phyloP scores from a whole-genome alignment of 2,113 vertebrate genomes.

The Rhegmatorhina hoffmannsi region DNA sequence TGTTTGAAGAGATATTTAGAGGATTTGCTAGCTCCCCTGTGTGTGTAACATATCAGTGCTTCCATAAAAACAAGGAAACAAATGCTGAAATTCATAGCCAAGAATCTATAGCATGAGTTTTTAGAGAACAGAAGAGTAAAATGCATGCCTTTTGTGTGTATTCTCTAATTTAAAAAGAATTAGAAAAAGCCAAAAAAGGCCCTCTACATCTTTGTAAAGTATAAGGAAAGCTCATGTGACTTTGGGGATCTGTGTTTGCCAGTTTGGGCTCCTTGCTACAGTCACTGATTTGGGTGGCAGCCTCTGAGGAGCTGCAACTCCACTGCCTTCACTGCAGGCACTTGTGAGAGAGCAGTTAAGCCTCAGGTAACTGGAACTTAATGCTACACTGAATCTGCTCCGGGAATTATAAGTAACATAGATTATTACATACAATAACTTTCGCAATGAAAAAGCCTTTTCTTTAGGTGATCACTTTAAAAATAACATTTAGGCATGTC shows the following conservation, averaged over 20 bases:
- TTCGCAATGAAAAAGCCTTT: neutral
- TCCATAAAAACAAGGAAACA: neutral
- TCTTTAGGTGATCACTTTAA: neutral
- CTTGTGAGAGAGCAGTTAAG: neutral
- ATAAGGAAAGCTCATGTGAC: neutral
- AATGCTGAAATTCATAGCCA: neutral
- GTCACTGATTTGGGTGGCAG: neutral
- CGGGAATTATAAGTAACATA: neutral
- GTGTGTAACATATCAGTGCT: neutral
- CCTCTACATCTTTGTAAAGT: neutral
- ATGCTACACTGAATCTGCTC: neutral
- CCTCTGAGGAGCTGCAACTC: accelerated
- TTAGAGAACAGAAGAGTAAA: neutral
- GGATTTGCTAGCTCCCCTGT: neutral
- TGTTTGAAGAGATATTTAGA: neutral
- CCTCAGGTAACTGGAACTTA: neutral
- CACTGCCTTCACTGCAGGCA: neutral
- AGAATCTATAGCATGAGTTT: neutral
- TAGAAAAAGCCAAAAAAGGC: neutral
- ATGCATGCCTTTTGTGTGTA: neutral
- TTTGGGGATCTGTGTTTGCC: neutral
- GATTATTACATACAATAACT: neutral
- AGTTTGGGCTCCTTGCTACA: neutral
- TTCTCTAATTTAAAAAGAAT: neutral
- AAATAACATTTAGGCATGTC: neutral